phyloP scores from a whole-genome alignment of 2,113 vertebrate genomes.

The Calypte anna region DNA sequence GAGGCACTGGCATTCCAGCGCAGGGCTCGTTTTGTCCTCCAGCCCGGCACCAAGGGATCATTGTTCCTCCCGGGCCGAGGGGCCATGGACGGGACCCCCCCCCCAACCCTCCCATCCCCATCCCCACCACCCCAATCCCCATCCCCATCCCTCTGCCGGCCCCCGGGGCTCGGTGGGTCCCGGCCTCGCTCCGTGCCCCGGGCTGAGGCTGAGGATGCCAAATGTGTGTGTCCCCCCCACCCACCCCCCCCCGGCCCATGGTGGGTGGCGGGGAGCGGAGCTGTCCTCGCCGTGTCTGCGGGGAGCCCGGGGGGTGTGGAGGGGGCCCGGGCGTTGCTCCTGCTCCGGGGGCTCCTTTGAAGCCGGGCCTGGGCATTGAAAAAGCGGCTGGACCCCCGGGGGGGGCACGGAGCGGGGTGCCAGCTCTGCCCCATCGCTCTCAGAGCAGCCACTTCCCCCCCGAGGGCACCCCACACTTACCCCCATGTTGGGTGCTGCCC shows the following conservation, averaged over 20 bases:
- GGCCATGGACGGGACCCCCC: not conserved
- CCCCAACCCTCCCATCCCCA: not conserved
- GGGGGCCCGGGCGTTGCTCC: constrained; percentile 33
- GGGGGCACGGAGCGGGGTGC: not conserved
- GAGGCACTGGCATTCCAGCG: constrained; percentile 55
- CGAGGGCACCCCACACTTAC: too few relatives aligned
- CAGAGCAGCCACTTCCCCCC: not conserved
- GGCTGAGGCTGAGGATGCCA: not conserved
- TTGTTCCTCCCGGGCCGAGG: not conserved
- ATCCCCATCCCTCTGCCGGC: not conserved
- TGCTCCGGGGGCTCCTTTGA: constrained; percentile 35
- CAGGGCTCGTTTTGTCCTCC: not conserved
- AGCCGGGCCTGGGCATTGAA: constrained; percentile 26
- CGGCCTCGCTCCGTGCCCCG: not conserved
- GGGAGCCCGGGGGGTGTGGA: constrained; percentile 8
- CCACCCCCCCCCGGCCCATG: not conserved
- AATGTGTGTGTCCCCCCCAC: not conserved
- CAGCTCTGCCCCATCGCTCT: not conserved
- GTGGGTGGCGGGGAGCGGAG: not conserved
- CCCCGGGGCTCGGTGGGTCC: not conserved
- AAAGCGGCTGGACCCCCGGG: not conserved
- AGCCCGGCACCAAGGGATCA: constrained; percentile 16
- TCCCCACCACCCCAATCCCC: not conserved
- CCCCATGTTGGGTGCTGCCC: not conserved
- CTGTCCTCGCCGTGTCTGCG: constrained; percentile 28